Evolutionary conservation across 2,888 invertebrate species (phyloP).

Genomic region (Eubasilissa splendida): DNA sequence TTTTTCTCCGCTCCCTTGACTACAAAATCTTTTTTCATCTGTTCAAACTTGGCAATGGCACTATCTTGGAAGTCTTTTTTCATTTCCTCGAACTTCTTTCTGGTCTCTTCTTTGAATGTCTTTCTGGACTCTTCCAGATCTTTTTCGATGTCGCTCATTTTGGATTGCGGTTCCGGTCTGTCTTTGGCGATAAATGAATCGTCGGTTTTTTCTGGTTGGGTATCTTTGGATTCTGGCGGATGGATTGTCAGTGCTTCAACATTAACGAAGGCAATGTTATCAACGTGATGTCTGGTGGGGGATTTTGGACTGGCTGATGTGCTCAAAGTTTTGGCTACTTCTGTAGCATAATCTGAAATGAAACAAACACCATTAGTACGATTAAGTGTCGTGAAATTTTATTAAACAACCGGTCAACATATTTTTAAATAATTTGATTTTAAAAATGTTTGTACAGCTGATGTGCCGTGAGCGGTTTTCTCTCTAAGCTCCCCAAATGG

Average conservation of each 20-base stretch:
- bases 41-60: conserved; percentile 54
- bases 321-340: conserved; percentile 66
- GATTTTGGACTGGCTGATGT: conserved; percentile 69
- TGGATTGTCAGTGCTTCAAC: conserved; percentile 63
- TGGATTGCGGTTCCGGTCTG: conserved; percentile 50
- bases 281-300: conserved; percentile 69
- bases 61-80: conserved; percentile 56
- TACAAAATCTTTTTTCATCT: conserved; percentile 56
- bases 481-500: no score
- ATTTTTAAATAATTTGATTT: not conserved
- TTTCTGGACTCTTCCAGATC: conserved; percentile 50
- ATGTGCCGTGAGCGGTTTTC: no score
- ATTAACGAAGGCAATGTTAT: conserved; percentile 69
- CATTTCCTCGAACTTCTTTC: conserved; percentile 56
- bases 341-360: conserved; percentile 68
- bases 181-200: conserved; percentile 27
- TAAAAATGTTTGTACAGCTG: no score
- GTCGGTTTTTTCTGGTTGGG: conserved; percentile 15
- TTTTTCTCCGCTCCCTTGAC: conserved; percentile 46
- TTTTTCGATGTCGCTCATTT: conserved; percentile 57
- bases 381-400: no score
- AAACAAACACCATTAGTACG: conserved; percentile 48
- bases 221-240: conserved; percentile 42
- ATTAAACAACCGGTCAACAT: no score
- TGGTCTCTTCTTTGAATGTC: conserved; percentile 56